These are phyloP conservation scores for Psammodynastes pulverulentus DNA, from an alignment of 2,113 vertebrate genomes.

Conservation along the genomic window DNA sequence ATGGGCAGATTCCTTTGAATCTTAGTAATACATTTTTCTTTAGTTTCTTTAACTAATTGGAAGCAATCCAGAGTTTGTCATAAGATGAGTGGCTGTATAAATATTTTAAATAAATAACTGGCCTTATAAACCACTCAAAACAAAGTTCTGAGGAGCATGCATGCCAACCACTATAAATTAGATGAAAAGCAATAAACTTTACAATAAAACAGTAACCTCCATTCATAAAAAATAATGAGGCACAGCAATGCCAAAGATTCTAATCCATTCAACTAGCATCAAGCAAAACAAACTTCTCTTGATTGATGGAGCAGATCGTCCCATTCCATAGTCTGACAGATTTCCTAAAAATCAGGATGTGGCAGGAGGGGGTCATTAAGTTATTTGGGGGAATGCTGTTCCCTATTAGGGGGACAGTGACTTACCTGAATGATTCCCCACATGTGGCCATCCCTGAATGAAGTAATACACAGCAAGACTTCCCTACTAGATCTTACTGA, in stretches of 20 bases:
- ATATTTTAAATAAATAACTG: background rate
- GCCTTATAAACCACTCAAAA: background rate
- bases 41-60: background rate
- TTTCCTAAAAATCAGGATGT: background rate
- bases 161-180: background rate
- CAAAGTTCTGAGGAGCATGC: background rate
- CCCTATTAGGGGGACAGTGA: background rate
- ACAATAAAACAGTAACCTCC: background rate
- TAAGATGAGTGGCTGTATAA: background rate
- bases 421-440: background rate
- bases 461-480: background rate
- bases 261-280: background rate
- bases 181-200: background rate
- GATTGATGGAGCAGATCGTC: background rate
- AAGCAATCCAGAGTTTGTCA: background rate
- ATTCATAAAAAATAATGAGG: background rate
- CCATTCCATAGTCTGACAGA: background rate
- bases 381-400: background rate
- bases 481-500: background rate
- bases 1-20: background rate
- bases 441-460: background rate
- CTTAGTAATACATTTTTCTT: background rate
- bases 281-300: background rate
- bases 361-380: background rate
- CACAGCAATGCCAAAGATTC: background rate